phyloP scores from a whole-genome alignment of 1,140 invertebrate species.

The Drosophila truncata region DNA sequence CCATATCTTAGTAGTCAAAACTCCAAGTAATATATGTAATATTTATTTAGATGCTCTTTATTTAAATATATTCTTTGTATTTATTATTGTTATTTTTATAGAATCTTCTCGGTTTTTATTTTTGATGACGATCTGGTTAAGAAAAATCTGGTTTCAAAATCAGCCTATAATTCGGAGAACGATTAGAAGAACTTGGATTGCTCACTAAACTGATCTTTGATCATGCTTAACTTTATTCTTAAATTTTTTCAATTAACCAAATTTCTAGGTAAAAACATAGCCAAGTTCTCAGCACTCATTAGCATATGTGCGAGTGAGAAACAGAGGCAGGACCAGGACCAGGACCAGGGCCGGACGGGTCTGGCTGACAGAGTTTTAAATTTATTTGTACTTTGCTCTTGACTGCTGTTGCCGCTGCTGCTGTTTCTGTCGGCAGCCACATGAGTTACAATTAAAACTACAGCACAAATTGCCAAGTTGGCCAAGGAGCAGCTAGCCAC shows the following conservation, averaged over 20 bases:
- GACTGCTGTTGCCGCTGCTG: slow-evolving; percentile 41
- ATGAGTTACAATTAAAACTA: slow-evolving; percentile 79
- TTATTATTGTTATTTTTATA: not conserved
- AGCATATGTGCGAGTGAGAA: slow-evolving; percentile 14
- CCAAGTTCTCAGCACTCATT: slow-evolving; percentile 20
- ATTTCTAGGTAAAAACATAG: not conserved
- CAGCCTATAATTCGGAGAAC: no score
- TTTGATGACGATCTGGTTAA: not conserved
- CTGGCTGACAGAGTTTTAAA: slow-evolving; percentile 63
- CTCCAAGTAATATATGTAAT: no score
- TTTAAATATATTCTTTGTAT: not conserved
- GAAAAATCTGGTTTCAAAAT: no score
- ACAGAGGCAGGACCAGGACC: not conserved
- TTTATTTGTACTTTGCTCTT: slow-evolving; percentile 65
- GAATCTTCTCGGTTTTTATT: no score
- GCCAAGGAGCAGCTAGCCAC: slow-evolving; percentile 39
- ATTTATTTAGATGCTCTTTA: not conserved
- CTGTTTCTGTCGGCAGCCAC: slow-evolving; percentile 56
- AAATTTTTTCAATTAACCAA: not conserved
- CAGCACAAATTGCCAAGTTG: slow-evolving; percentile 64
- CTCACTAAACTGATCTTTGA: no score
- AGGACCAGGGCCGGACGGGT: not conserved
- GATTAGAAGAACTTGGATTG: no score
- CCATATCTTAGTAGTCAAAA: not conserved
- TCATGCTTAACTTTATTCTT: not conserved